Base-by-base conservation (phyloP, 2,797 vertebrate species). In the Parauchenoglanis ngamensis region DNA sequence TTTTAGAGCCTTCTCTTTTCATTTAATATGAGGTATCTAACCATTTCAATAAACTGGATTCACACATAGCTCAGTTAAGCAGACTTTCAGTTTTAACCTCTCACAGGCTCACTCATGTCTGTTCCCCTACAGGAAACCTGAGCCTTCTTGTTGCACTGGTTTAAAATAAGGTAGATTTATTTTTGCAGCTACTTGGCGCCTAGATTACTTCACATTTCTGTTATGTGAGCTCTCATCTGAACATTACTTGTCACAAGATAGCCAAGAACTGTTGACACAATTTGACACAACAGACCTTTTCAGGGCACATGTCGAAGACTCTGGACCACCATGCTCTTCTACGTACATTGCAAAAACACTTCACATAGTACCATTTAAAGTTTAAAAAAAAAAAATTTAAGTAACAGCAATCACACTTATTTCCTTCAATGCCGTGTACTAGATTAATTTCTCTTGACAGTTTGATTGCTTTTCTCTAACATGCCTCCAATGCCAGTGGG, bases 91-190 rank as follows among this genome's bases (percentile, higher is more conserved):
- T 82, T 83, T 82, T 87, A 59, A 84, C 77, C 70, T 46, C 67
- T 75, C 49, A 70, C 23, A 77, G n/a, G 46, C n/a, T 56, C 65
- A 68, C 92, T 91, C 85, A 91, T 65, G 68, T 84, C 88, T 79
- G 86, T 91, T 93, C 93, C 92, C 89, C 75, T 70, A 56, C 46
- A 75, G 90, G 95, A 95, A 94, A 96, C 89, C 90, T 57, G 88
- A 95, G 90, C 91, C 92, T 92, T 85, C 90, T 87, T 90, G 93
- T 93, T 94, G 90, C 89, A 86, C 89, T 89, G 31, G 93, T 94
- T 94, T 95, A 96, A 95, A 95, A 95, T 95, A 96, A 95, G 92
- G 91, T 84, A 89, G 93, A 94, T 94, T 95, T 96, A 95, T 94
- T 95, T 96, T 95, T 92, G 91, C 92, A 92, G 91, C 90, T 92